Conservation (phyloP, 1,140 invertebrate species). For the Drusus annulatus region DNA sequence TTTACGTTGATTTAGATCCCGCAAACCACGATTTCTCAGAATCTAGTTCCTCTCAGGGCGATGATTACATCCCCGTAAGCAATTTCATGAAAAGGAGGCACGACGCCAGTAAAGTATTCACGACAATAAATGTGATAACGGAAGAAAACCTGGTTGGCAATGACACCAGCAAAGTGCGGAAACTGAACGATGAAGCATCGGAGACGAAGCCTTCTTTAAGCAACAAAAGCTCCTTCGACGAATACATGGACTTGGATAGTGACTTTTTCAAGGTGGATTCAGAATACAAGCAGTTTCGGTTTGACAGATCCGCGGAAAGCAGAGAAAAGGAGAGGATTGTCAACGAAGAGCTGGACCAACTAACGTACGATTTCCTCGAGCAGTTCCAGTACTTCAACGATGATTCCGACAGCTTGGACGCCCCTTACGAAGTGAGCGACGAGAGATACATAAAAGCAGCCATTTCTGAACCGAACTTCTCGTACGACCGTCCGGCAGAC, state of each 20-base stretch:
- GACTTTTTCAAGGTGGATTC: neutral
- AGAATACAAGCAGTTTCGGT: neutral
- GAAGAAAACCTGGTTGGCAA: neutral
- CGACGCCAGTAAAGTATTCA: neutral
- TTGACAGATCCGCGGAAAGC: neutral
- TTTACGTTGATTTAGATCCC: too few species aligned
- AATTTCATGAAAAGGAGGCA: neutral
- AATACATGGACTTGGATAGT: constrained; percentile 5
- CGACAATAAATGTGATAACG: neutral
- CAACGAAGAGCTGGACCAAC: constrained; percentile 6
- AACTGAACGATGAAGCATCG: neutral
- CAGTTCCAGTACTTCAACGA: constrained; percentile 5
- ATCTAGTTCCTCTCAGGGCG: neutral
- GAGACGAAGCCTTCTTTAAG: neutral
- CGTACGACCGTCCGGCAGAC: neutral
- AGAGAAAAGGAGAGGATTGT: too few species aligned
- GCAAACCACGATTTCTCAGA: neutral
- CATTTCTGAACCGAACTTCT: neutral
- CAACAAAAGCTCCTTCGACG: neutral
- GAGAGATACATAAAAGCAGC: neutral
- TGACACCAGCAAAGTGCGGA: neutral
- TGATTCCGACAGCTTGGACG: neutral
- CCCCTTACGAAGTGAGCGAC: neutral
- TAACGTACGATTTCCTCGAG: constrained; percentile 10
- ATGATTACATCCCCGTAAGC: neutral